Conservation (phyloP, 2,888 invertebrate species). For the Eumerus sabulonum region DNA sequence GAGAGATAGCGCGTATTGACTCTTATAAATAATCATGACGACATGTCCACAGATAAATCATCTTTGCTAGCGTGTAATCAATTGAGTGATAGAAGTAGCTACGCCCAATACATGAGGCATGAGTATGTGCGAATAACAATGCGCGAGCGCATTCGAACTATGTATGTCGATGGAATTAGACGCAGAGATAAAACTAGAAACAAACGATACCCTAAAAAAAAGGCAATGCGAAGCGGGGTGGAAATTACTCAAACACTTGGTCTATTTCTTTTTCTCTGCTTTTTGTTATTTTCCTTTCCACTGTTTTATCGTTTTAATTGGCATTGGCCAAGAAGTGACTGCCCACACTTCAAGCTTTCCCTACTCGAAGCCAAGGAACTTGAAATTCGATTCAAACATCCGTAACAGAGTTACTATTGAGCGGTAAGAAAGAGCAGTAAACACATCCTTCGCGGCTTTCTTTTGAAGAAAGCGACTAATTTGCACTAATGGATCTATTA, state of each 20-base stretch:
- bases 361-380: not conserved
- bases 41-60: too few species aligned
- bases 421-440: too few species aligned
- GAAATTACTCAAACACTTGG: constrained; percentile 57
- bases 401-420: too few species aligned
- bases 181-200: constrained; percentile 12
- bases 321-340: constrained; percentile 18
- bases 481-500: too few species aligned
- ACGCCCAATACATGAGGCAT: too few species aligned
- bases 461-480: too few species aligned
- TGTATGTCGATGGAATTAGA: constrained; percentile 43
- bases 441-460: too few species aligned
- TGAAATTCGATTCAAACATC: too few species aligned
- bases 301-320: constrained; percentile 38
- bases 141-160: constrained; percentile 19
- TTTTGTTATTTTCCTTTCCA: not conserved
- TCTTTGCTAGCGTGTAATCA: not conserved
- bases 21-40: too few species aligned
- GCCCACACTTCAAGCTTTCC: constrained; percentile 29
- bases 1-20: too few species aligned
- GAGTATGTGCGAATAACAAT: not conserved
- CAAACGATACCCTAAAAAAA: constrained; percentile 20
- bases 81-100: too few species aligned
- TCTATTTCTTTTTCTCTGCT: constrained; percentile 23
- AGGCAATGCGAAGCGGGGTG: constrained; percentile 30